Percentiles rank a stretch among this genome's conserved stretches.
Conservation (phyloP, 2,113 vertebrate species). For the Neotragus pygmaeus region DNA sequence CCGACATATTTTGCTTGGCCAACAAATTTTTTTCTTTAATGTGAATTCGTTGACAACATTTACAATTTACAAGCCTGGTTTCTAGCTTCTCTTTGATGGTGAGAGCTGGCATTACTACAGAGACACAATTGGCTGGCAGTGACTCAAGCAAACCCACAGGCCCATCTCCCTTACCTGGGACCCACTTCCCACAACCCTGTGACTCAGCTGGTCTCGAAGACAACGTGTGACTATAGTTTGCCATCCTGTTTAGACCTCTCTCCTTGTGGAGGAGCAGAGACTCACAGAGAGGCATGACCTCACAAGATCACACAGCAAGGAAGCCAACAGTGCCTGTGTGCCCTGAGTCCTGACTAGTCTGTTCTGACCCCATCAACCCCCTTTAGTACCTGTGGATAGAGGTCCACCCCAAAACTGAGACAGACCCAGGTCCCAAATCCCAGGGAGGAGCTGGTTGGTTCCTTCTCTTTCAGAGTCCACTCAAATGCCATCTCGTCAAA, state of each 20-base stretch:
- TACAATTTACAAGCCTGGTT: background rate
- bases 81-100: background rate
- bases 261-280: background rate
- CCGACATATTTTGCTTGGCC: background rate
- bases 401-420: background rate
- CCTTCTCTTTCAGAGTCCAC: background rate
- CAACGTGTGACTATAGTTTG: background rate
- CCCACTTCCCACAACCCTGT: background rate
- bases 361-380: background rate
- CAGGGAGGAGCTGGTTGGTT: background rate
- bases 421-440: background rate
- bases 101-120: background rate
- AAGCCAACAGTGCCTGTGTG: background rate
- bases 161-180: background rate
- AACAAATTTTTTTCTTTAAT: background rate
- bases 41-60: background rate
- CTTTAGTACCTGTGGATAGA: background rate
- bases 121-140: background rate
- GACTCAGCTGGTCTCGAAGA: background rate
- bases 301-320: background rate
- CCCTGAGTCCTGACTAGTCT: background rate
- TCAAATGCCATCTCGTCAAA: background rate
- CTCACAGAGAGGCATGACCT: background rate
- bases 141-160: too few species aligned
- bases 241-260: background rate